phyloP scores from a whole-genome alignment of 2,797 vertebrate genomes.

The Sebastes minor region DNA sequence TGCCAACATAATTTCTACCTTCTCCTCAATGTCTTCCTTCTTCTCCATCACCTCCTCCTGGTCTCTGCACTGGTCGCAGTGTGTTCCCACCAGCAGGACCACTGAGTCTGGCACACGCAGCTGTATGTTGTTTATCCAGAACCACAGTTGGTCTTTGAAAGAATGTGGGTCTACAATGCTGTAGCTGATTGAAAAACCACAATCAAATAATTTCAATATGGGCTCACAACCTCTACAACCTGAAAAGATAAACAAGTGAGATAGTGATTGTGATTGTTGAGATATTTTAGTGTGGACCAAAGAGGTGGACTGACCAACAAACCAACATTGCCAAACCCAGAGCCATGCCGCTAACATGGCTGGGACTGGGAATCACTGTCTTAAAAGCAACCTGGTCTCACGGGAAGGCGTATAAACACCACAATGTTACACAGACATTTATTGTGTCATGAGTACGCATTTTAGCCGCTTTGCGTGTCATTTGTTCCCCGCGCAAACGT shows the following conservation, averaged over 20 bases:
- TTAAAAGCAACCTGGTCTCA: not conserved
- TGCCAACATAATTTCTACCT: constrained; percentile 61
- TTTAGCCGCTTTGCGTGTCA: no score
- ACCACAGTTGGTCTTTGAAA: constrained; percentile 78
- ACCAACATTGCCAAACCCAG: no score
- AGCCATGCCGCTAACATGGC: not conserved
- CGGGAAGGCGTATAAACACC: no score
- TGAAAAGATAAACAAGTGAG: not conserved
- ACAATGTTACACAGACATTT: no score
- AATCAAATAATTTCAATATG: not conserved
- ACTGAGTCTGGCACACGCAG: constrained; percentile 81
- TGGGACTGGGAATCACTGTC: not conserved
- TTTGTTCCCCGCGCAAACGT: no score
- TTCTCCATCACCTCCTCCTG: constrained; percentile 71
- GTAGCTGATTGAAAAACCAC: constrained; percentile 55
- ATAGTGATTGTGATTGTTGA: no score
- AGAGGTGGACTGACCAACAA: not conserved
- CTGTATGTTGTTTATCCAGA: constrained; percentile 84
- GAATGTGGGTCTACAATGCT: constrained; percentile 38
- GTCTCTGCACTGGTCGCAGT: constrained; percentile 74
- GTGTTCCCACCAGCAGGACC: constrained; percentile 82
- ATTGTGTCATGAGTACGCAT: no score
- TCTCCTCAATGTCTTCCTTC: constrained; percentile 71
- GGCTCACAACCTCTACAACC: not conserved
- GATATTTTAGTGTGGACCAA: not conserved